These are phyloP conservation scores for Zaprionus africanus DNA, from an alignment of 1,140 invertebrate genomes.

Conservation along the genomic window DNA sequence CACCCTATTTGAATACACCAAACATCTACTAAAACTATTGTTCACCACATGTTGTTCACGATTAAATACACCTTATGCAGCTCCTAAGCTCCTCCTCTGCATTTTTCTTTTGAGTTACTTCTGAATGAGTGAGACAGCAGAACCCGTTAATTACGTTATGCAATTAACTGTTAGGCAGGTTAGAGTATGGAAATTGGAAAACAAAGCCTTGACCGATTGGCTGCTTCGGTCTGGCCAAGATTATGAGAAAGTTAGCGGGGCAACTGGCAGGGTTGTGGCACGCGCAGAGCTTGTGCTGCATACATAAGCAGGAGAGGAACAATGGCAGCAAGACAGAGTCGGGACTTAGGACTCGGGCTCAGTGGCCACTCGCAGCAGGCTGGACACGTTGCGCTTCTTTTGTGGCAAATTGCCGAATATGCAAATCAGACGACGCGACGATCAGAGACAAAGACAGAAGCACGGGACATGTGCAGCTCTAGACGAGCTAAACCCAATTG, in stretches of 20 bases:
- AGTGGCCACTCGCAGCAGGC: slow-evolving; percentile 34
- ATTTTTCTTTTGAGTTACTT: no score
- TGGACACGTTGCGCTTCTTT: slow-evolving; percentile 74
- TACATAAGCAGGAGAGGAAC: slow-evolving; percentile 58
- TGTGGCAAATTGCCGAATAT: slow-evolving; percentile 79
- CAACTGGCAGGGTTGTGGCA: slow-evolving; percentile 49
- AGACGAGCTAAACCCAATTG: slow-evolving; percentile 21
- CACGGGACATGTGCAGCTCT: not conserved
- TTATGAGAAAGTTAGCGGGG: slow-evolving; percentile 29
- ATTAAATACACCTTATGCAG: no score
- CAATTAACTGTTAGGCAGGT: not conserved
- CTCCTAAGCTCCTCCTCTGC: no score
- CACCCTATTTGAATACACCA: no score
- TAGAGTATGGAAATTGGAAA: no score
- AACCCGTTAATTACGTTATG: not conserved
- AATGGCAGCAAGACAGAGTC: not conserved
- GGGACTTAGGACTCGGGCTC: not conserved
- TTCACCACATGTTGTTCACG: no score
- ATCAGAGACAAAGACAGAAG: slow-evolving; percentile 28
- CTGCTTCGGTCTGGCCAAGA: not conserved
- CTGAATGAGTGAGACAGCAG: not conserved
- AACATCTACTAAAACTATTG: no score
- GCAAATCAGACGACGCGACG: slow-evolving; percentile 62
- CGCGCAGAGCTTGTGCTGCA: slow-evolving; percentile 59
- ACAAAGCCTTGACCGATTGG: no score